Percentiles rank a stretch among this genome's conserved stretches.
Evolutionary conservation across 2,888 invertebrate genomes (phyloP).

Genomic region (Pyralis farinalis): DNA sequence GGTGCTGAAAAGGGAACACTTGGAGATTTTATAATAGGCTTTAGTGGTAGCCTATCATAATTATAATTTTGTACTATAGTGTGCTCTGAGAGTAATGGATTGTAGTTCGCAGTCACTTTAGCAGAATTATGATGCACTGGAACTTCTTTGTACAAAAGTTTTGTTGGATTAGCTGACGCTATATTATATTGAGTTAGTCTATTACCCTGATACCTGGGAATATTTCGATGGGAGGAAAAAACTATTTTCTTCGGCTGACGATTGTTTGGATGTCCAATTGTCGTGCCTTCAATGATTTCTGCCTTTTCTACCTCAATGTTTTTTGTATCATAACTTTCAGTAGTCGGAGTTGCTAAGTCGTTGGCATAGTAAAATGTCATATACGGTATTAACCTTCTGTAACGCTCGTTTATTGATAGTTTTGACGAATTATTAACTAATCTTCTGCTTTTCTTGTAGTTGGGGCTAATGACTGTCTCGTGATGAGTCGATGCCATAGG

Average conservation of each 20-base stretch:
- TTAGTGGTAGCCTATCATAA: slow-evolving; percentile 41
- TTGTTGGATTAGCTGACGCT: slow-evolving; percentile 68
- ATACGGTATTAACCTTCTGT: slow-evolving; percentile 89
- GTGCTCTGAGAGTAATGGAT: slow-evolving; percentile 40
- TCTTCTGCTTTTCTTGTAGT: slow-evolving; percentile 35
- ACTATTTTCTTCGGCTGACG: slow-evolving; percentile 57
- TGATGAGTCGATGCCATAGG: slow-evolving; percentile 37
- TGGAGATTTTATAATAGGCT: slow-evolving; percentile 40
- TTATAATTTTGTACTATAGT: slow-evolving; percentile 34
- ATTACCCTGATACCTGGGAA: slow-evolving; percentile 73
- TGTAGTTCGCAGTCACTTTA: slow-evolving; percentile 44
- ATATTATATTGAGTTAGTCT: slow-evolving; percentile 69
- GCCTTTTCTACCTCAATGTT: slow-evolving; percentile 67
- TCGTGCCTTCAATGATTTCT: slow-evolving; percentile 54
- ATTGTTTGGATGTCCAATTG: slow-evolving; percentile 31
- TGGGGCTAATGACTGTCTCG: slow-evolving; percentile 27
- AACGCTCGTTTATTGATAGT: slow-evolving; percentile 83
- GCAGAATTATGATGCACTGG: slow-evolving; percentile 41
- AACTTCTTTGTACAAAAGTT: slow-evolving; percentile 58
- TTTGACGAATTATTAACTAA: slow-evolving; percentile 44
- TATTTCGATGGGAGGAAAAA: slow-evolving; percentile 50
- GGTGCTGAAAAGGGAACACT: slow-evolving; percentile 34
- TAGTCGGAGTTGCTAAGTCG: slow-evolving; percentile 70
- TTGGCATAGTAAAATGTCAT: slow-evolving; percentile 90
- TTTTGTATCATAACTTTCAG: slow-evolving; percentile 41